Evolutionary conservation across 2,113 vertebrate species (phyloP), one percentile per base, ranked within the genome.

Genomic region (Cynopterus brachyotis): DNA sequence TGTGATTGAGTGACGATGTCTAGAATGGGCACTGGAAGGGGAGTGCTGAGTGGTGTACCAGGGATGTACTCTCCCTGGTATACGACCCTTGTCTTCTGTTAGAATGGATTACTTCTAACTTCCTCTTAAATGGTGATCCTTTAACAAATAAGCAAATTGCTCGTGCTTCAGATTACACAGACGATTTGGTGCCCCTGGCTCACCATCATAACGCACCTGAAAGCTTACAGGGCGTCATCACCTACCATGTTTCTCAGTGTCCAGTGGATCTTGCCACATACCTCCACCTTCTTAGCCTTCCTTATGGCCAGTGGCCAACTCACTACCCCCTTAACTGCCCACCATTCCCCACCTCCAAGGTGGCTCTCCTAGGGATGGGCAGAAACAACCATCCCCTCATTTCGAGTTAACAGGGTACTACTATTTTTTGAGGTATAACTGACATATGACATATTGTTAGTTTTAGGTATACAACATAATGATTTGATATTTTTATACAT

Each of bases 1-100:
- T 0, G 1, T 45, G 13, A 67, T 89, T 6, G 45, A 95, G 75
- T 91, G 88, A 45, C 93, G 55, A 86, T 95, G 90, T 92, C 96
- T 95, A 45, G 28, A 45, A 42, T 35, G 67, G 78, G 66, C 78
- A 30, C 50, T 20, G 20, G 90, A 86, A 67, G 9, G 35, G 42
- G 3, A 35, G 11, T 28, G 2, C 67, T n/a, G 42, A 40, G 9
- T 53, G 57, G 2, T n/a, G 16, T 67, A 76, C 60, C 40, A 53
- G 42, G 6, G 5, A 0, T 69, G 35, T 96, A 73, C 66, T 69
- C 42, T 87, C 8, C 69, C 64, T n/a, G 79, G 11, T 86, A 37
- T n/a, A 32, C 66, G 32, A 57, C 4, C 5, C 13, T 75, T 70
- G 37, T 91, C 15, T 60, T 93, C 62, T 82, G 20, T 66, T 79